phyloP scores from a whole-genome alignment of 2,797 vertebrate species.

The Poecilia gillii region DNA sequence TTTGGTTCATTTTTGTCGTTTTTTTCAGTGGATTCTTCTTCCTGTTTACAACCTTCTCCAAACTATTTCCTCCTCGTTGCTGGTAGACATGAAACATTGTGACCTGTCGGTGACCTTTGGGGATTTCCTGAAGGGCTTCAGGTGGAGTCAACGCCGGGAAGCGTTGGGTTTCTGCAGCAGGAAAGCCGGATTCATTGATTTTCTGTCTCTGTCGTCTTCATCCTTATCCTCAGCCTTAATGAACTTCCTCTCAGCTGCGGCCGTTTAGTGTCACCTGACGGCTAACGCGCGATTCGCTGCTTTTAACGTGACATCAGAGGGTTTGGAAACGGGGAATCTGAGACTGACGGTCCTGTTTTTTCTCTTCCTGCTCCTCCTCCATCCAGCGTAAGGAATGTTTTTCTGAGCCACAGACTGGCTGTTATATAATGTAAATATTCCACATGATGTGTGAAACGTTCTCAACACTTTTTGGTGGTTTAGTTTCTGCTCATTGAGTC shows the following conservation, averaged over 20 bases:
- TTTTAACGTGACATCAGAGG: neutral
- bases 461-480: neutral
- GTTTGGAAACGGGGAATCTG: neutral
- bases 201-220: neutral
- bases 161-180: neutral
- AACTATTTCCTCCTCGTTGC: neutral
- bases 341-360: neutral
- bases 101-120: neutral
- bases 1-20: neutral
- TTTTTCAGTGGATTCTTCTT: neutral
- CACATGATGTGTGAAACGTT: neutral
- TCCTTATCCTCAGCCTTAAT: slow-evolving; percentile 3
- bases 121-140: neutral
- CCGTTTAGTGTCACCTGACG: neutral
- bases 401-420: neutral
- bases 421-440: slow-evolving; percentile 2
- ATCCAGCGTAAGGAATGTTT: slow-evolving; percentile 8
- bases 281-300: neutral
- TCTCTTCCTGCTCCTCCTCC: slow-evolving; percentile 1
- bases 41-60: neutral
- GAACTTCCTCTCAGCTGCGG: neutral
- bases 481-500: neutral
- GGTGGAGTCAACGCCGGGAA: neutral
- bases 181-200: neutral
- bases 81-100: neutral